phyloP scores from a whole-genome alignment of 2,888 invertebrate genomes.

The Drosophila putrida region DNA sequence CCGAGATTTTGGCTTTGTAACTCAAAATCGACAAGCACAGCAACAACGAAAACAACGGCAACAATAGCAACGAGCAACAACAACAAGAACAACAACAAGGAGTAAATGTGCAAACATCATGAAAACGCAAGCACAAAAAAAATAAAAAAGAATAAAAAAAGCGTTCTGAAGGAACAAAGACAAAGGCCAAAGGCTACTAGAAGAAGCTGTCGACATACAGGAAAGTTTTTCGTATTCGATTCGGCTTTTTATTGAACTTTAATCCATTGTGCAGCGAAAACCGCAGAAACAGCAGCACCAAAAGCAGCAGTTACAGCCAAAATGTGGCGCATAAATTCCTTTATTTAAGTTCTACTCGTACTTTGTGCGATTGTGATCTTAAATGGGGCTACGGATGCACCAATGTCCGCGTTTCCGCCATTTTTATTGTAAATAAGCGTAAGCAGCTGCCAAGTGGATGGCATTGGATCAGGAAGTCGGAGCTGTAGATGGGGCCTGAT shows the following conservation, averaged over 20 bases:
- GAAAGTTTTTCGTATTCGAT: constrained; percentile 28
- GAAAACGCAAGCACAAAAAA: constrained; percentile 55
- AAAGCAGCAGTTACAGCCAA: constrained; percentile 22
- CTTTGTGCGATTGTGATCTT: constrained; percentile 57
- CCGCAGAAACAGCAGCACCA: not conserved
- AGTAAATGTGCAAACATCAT: constrained; percentile 79
- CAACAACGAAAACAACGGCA: constrained; percentile 12
- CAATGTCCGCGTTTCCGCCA: constrained; percentile 42
- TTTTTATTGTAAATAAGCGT: constrained; percentile 48
- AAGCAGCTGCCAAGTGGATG: constrained; percentile 45
- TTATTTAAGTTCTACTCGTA: constrained; percentile 59
- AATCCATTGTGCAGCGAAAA: constrained; percentile 58
- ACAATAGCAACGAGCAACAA: constrained; percentile 11
- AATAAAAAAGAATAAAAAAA: constrained; percentile 10
- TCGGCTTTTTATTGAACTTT: constrained; percentile 67
- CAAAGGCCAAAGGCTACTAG: constrained; percentile 51
- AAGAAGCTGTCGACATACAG: constrained; percentile 32
- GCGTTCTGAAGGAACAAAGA: constrained; percentile 29
- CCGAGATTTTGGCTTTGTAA: constrained; percentile 78
- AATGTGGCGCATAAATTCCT: constrained; percentile 68
- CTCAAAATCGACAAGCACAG: constrained; percentile 69
- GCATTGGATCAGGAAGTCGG: constrained; percentile 32
- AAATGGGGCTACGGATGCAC: constrained; percentile 51
- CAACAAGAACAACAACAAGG: constrained; percentile 44
- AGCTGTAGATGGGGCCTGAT: constrained; percentile 23